Evolutionary conservation across 2,797 vertebrate genomes (phyloP), one percentile per base, ranked within the genome.

Genomic region (Coregonus suidteri): DNA sequence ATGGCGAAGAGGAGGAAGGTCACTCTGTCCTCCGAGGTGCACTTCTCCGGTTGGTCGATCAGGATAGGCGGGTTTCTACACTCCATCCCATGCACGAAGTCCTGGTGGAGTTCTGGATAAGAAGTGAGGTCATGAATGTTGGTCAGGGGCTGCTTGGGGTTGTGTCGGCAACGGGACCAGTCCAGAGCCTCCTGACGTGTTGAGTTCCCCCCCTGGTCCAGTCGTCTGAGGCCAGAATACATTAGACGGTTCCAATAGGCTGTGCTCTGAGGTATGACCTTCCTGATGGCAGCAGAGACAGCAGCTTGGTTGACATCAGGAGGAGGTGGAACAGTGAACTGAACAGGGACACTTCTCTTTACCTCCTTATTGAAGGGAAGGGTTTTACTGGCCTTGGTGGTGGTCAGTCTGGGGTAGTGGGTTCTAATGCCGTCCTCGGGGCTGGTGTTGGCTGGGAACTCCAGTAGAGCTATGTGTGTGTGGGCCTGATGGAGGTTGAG

Each of bases 211-310:
- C 25, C 30, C 0, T 7, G 25, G 0, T 93, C 89, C 69, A 93
- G 75, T 1, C 74, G 74, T 41, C 16, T 78, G 30, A 95, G 76
- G 0, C 84, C 25, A 0, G 54, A 75, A 83, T 93, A 86, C 69
- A 96, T 84, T 62, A 95, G 88, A 0, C 90, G 90, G 81, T 96
- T 97, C 96, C 96, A 98, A 84, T 93, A 96, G 0, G 95, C 94
- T 0, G 6, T 75, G 0, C 91, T 92, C 20, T 86, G 81, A 0
- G 92, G 89, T 54, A 95, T 77, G 3, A 20, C 37, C 18, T 91
- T 9, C 52, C 35, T 83, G 62, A 94, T 77, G 56, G 0, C 4
- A 0, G 67, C 65, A 1, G 80, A 73, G 4, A 90, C n/a, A 0
- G 52, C 52, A 0, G 1, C 4, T 2, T 67, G 34, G 0, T 0